These are phyloP conservation scores for Phyllopteryx taeniolatus DNA, from an alignment of 2,113 vertebrate species.

Conservation along the genomic window DNA sequence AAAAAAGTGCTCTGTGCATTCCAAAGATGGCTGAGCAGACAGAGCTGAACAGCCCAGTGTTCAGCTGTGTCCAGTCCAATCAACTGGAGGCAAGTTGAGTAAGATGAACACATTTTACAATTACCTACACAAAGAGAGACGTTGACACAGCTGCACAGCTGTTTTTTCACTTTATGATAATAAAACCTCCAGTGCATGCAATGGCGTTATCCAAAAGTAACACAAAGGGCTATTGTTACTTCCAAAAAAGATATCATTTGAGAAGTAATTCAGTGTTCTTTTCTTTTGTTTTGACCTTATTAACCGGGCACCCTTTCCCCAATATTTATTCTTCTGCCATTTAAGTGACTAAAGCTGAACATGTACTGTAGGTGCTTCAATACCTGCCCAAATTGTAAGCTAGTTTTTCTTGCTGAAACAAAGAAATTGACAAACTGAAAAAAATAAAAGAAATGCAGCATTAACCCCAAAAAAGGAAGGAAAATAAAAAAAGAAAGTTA, in stretches of 20 bases:
- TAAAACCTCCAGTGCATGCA: neutral
- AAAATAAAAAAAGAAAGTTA: neutral
- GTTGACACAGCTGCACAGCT: slow-evolving; percentile 46
- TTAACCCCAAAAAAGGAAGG: neutral
- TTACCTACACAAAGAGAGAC: slow-evolving; percentile 21
- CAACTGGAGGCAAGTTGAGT: slow-evolving; percentile 46
- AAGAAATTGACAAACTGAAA: neutral
- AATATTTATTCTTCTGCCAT: neutral
- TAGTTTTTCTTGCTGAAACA: neutral
- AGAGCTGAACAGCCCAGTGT: slow-evolving; percentile 33
- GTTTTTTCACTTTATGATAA: neutral
- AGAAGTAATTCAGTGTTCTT: neutral
- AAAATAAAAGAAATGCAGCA: neutral
- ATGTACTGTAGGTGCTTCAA: neutral
- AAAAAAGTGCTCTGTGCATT: slow-evolving; percentile 53
- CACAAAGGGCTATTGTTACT: neutral
- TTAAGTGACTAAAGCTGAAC: neutral
- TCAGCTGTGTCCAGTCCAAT: slow-evolving; percentile 54
- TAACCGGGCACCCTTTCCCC: neutral
- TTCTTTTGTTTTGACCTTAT: neutral
- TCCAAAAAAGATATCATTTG: neutral
- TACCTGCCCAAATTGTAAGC: neutral
- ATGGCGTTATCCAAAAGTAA: neutral
- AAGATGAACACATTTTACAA: slow-evolving; percentile 44
- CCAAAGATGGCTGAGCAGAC: slow-evolving; percentile 59